Evolutionary conservation across 2,888 invertebrate genomes (phyloP), one percentile per base, ranked within the genome.

Genomic region (Acronicta alni): DNA sequence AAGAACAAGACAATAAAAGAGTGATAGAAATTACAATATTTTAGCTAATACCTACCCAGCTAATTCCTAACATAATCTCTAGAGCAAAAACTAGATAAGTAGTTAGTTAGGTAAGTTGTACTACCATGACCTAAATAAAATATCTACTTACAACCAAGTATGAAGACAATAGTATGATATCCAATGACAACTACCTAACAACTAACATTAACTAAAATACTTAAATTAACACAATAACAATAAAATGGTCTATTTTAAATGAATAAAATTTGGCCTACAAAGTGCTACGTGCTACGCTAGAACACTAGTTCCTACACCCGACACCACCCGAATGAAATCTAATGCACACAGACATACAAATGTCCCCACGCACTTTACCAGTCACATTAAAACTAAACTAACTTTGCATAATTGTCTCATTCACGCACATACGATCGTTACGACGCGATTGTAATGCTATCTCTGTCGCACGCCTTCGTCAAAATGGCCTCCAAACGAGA

Each of bases 401-500:
- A 91, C 90, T 90, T 92, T 92, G 88, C 92, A 92, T 93, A 93
- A 93, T 89, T 90, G 92, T 94, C 94, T 92, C 92, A 89, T 91
- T 94, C 92, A 87, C 92, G 89, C 93, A 87, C 88, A 84, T 80
- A 76, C 83, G 75, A 80, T 81, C 79, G 88, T 87, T 85, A 86
- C 76, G 81, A 81, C 67, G 72, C 67, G 60, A 64, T 71, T 70
- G 72, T 83, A 71, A 67, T 77, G 84, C 89, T 87, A 79, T 94
- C 93, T 89, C 90, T 77, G 72, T 94, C 87, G 65, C 87, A 76
- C 94, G 71, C 89, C 86, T 86, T 93, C 93, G 90, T 94, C 93
- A 94, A 94, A 94, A 94, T 94, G 94, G 94, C 93, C 90, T 93
- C 94, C 93, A 93, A 93, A 94, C 93, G 93, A 92, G 93, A 92